phyloP scores from a whole-genome alignment of 2,797 vertebrate species.

The Stomatorhinus walkeri region DNA sequence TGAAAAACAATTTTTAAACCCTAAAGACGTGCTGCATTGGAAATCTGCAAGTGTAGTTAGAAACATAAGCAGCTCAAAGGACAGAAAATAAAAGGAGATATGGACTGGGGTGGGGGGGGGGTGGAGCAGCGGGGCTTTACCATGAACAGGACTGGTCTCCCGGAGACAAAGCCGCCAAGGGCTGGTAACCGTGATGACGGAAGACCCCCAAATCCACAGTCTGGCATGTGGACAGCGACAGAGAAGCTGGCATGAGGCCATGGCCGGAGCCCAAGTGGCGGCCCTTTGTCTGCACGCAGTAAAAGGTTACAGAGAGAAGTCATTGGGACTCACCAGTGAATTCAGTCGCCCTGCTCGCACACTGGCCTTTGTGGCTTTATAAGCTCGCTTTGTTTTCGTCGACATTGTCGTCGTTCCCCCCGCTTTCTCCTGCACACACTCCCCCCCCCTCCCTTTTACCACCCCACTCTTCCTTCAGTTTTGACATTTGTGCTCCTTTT shows the following conservation, averaged over 20 bases:
- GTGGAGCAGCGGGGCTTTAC: background rate
- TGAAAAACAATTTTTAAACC: conserved; percentile 1
- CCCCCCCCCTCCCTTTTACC: background rate
- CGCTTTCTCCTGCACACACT: background rate
- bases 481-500: background rate
- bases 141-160: background rate
- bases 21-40: background rate
- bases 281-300: conserved; percentile 7
- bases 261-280: background rate
- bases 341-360: background rate
- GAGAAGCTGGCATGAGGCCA: conserved; percentile 28
- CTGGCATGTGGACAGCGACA: conserved; percentile 15
- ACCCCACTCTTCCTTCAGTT: background rate
- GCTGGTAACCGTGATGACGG: conserved; percentile 11
- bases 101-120: background rate
- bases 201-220: conserved; percentile 25
- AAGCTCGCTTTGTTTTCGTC: background rate
- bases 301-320: conserved; percentile 20
- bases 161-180: conserved; percentile 2
- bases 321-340: conserved; percentile 14
- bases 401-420: background rate
- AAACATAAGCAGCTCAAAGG: conserved; percentile 6
- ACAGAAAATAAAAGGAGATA: background rate
- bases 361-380: background rate
- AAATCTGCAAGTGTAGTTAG: conserved; percentile 2